phyloP scores from a whole-genome alignment of 2,888 invertebrate genomes.

The Fabriciana adippe region DNA sequence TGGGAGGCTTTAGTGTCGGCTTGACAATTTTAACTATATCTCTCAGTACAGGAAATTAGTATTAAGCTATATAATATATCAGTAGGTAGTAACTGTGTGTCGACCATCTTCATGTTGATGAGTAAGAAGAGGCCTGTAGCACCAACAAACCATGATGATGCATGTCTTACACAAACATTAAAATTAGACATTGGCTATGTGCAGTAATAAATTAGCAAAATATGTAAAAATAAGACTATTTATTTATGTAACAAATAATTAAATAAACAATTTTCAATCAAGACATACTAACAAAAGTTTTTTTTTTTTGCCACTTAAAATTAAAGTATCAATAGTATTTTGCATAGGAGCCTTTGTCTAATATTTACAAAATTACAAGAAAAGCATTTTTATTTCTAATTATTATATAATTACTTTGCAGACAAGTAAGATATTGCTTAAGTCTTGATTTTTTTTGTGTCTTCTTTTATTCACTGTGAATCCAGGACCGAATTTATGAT shows the following conservation, averaged over 20 bases:
- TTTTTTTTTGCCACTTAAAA: not conserved
- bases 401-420: no score
- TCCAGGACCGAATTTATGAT: no score
- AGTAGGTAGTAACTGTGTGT: constrained; percentile 70
- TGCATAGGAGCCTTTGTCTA: no score
- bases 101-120: constrained; percentile 44
- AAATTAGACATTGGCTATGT: constrained; percentile 5
- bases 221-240: constrained; percentile 7
- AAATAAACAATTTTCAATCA: not conserved
- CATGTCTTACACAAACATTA: not conserved
- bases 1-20: constrained; percentile 46
- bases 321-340: no score
- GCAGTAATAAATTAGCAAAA: not conserved
- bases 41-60: constrained; percentile 81
- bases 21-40: constrained; percentile 73
- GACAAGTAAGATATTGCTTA: no score
- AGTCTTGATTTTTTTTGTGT: no score
- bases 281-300: not conserved
- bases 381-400: no score
- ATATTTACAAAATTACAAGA: no score
- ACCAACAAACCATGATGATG: not conserved
- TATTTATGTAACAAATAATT: constrained; percentile 6
- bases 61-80: constrained; percentile 65
- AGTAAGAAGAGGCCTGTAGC: constrained; percentile 20
- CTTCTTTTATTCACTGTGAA: no score